Percentiles rank a stretch among this genome's conserved stretches.
Conservation (phyloP, 2,888 invertebrate genomes). For the Antitype chi region DNA sequence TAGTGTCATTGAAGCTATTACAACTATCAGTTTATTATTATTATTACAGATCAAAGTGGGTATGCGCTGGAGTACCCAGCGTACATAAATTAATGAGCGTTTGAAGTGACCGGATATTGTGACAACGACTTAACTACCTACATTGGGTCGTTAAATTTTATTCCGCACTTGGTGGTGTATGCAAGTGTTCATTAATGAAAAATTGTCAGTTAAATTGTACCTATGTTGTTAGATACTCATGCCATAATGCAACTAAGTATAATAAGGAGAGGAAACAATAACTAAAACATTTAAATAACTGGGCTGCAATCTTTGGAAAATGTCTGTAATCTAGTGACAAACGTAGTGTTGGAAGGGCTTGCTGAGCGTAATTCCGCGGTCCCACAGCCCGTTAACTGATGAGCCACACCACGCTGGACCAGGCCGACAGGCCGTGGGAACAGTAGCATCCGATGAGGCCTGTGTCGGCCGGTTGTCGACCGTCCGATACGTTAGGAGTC, state of each 20-base stretch:
- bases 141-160: constrained; percentile 49
- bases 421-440: too few species aligned
- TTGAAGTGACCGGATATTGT: constrained; percentile 68
- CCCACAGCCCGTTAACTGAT: too few species aligned
- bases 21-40: constrained; percentile 51
- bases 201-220: constrained; percentile 6
- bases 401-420: too few species aligned
- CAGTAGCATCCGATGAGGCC: too few species aligned
- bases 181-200: constrained; percentile 19
- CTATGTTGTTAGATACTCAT: neutral
- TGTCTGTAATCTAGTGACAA: neutral
- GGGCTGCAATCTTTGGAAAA: neutral
- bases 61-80: constrained; percentile 30
- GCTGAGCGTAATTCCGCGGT: too few species aligned
- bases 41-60: constrained; percentile 59
- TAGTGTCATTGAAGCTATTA: constrained; percentile 43
- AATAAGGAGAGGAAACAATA: neutral
- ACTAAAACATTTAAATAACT: neutral
- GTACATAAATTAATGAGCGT: constrained; percentile 43
- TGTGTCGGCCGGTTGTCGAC: too few species aligned
- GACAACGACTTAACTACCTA: constrained; percentile 51
- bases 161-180: constrained; percentile 34
- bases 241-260: neutral
- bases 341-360: neutral
- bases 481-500: too few species aligned